Evolutionary conservation across 2,797 vertebrate genomes (phyloP), one percentile per base, ranked within the genome.

Genomic region (Gobio occitaniae): DNA sequence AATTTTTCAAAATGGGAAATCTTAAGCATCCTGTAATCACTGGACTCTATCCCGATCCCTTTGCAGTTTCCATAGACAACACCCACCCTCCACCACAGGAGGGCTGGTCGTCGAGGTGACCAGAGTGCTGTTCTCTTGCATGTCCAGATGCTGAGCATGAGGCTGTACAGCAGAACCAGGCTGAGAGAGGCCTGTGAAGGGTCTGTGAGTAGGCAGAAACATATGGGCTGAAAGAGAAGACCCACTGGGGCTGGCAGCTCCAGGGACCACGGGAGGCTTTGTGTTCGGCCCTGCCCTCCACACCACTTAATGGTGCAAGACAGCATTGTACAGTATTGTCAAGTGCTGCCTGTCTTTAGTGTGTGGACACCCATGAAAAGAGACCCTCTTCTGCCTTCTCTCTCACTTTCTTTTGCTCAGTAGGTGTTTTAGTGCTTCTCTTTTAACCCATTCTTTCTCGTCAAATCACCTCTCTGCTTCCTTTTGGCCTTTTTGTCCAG

Each of bases 81-180:
- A 50, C 10, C 80, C 84, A 6, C 50, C 50, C 50, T 6, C 75
- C 71, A 1, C 85, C 87, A 56, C 61, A 82, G 78, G 84, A 84
- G 74, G 69, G 90, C 86, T 89, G 90, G 93, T 93, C 92, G 90
- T 90, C 16, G 89, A 91, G 87, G 90, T 85, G 91, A 91, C 54
- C 38, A 86, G 92, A 91, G 89, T 72, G 90, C 88, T 91, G 85
- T 92, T 90, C 87, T 92, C 86, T 92, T 89, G 87, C 90, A 88
- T 92, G 94, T 95, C 95, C 97, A 97, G 96, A 96, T 97, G 96
- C 94, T 89, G 92, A 93, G 93, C 96, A 96, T 94, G 90, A 91
- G 90, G 89, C 91, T 80, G 83, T 72, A 91, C 86, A 32, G 92
- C 91, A 91, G 77, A 86, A 91, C 87, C 90, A 91, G 94, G 91